These are phyloP conservation scores for Pangasianodon hypophthalmus DNA, from an alignment of 2,113 vertebrate genomes.

Conservation along the genomic window DNA sequence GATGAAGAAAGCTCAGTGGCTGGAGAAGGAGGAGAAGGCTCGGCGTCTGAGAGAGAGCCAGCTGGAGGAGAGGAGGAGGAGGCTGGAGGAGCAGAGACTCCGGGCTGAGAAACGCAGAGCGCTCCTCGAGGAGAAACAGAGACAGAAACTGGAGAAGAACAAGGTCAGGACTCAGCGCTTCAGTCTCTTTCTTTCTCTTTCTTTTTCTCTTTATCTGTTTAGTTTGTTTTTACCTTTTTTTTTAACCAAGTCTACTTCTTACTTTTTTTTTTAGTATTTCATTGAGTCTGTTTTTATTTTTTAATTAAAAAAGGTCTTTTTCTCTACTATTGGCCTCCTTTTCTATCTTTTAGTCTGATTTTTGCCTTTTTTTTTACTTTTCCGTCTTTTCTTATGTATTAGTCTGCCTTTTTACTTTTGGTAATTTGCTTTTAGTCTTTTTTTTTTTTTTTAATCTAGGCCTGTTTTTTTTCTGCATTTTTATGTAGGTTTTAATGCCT, in stretches of 20 bases:
- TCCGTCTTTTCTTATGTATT: background rate
- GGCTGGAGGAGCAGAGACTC: constrained; percentile 90
- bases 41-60: constrained; percentile 86
- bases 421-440: too few relatives aligned
- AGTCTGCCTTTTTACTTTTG: background rate
- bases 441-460: too few relatives aligned
- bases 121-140: constrained; percentile 88
- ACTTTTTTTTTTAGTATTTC: background rate
- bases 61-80: constrained; percentile 86
- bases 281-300: background rate
- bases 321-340: background rate
- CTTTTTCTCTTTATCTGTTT: background rate
- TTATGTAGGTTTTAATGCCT: background rate
- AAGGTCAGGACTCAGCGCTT: constrained; percentile 75
- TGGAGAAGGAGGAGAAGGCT: constrained; percentile 95
- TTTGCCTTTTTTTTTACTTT: too few relatives aligned
- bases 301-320: background rate
- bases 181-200: too few relatives aligned
- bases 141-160: constrained; percentile 92
- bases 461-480: background rate
- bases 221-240: background rate
- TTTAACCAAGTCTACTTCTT: background rate
- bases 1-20: constrained; percentile 89
- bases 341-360: background rate
- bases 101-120: constrained; percentile 84